phyloP scores from a whole-genome alignment of 2,888 invertebrate genomes.

The Clostera curtula region DNA sequence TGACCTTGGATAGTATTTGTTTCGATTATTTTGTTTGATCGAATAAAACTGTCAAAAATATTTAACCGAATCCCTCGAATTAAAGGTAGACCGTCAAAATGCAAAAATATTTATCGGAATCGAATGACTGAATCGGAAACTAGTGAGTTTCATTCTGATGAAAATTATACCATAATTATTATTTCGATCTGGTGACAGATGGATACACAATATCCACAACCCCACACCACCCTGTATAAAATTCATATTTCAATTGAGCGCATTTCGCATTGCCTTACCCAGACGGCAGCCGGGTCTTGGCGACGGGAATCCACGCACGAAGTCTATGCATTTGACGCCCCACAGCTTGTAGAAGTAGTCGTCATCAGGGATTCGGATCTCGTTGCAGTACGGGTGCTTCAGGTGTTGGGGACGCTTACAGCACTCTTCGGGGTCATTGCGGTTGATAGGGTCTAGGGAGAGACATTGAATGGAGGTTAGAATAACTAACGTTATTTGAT shows the following conservation, averaged over 20 bases:
- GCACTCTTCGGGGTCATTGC: conserved; percentile 94
- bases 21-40: not conserved
- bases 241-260: no score
- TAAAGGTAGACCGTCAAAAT: no score
- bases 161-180: no score
- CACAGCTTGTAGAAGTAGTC: conserved; percentile 93
- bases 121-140: no score
- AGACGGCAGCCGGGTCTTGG: conserved; percentile 90
- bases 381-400: conserved; percentile 93
- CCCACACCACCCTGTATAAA: no score
- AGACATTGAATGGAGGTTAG: no score
- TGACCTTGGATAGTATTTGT: not conserved
- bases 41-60: not conserved
- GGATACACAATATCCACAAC: no score
- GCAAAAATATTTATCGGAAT: no score
- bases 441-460: conserved; percentile 88
- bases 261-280: conserved; percentile 77
- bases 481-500: no score
- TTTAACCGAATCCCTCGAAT: no score
- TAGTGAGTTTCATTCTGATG: no score
- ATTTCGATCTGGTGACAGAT: no score
- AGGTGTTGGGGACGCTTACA: conserved; percentile 87
- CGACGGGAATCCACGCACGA: conserved; percentile 91
- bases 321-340: conserved; percentile 90
- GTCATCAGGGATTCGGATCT: conserved; percentile 90